Base-by-base conservation (phyloP, 2,113 vertebrate genomes). In the Pseudolaguvia tuberculata region DNA sequence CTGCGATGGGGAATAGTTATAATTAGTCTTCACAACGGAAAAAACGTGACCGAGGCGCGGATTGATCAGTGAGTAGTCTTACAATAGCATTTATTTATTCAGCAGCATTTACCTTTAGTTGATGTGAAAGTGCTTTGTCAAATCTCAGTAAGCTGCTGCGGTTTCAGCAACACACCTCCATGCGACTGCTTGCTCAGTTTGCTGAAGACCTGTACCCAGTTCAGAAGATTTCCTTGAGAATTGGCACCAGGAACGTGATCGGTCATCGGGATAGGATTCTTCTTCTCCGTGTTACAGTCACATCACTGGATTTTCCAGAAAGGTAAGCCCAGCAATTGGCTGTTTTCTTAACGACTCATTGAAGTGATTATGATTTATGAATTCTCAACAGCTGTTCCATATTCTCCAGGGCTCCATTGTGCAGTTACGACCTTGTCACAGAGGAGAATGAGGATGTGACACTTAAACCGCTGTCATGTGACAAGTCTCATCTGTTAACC, bases 261-360 rank as follows among this genome's bases (percentile, higher is more conserved):
- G 94, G 95, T 2, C 93, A 94, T 0, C 93, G 89, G n/a, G 92
- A 94, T 86, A 96, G 95, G 70, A 91, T 98, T 79, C 85, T 93
- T 53, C 90, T 98, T 48, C 85, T 96, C 48, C 85, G 87, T 0
- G 86, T 98, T 59, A 93, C 88, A 66, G 82, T 98, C 77, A 90
- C 84, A 0, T 90, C 94, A 0, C 87, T 96, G 59, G 89, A 86
- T 1, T 79, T 81, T 5, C 92, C 92, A 0, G 86, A 92, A 25
- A 94, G 94, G 96, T 97, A 70, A 88, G 88, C 50, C 20, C 14
- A 8, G 8, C 39, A 8, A 9, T 42, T 42, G 39, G 7, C 39
- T 42, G 39, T 42, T 42, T 1, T 42, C 39, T 42, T 42, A 42
- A 1, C 9, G 39, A 8, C 39, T 5, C 8, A 5, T 42, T 42